phyloP scores from a whole-genome alignment of 2,888 invertebrate genomes.

The Melitaea athalia region DNA sequence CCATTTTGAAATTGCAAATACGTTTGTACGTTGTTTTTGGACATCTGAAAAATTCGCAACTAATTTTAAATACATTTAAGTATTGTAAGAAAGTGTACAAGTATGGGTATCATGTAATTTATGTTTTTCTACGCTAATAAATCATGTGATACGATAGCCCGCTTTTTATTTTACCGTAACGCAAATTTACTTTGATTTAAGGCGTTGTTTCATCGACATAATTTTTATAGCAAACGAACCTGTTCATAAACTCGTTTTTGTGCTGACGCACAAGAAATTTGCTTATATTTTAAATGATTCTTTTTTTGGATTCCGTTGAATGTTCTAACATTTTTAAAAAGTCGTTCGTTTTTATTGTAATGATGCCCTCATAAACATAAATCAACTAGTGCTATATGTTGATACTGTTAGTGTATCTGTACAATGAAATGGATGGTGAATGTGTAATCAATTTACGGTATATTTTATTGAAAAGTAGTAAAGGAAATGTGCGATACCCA shows the following conservation, averaged over 20 bases:
- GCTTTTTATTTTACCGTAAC: slow-evolving; percentile 29
- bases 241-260: slow-evolving; percentile 32
- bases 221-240: slow-evolving; percentile 28
- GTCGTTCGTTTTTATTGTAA: background rate
- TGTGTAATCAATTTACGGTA: background rate
- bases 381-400: background rate
- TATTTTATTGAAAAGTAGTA: too few species aligned
- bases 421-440: background rate
- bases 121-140: background rate
- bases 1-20: slow-evolving; percentile 21
- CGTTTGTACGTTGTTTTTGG: background rate
- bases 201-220: slow-evolving; percentile 23
- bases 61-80: background rate
- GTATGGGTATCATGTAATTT: background rate
- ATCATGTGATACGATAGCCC: slow-evolving; percentile 13
- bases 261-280: slow-evolving; percentile 30
- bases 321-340: background rate
- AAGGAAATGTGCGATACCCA: too few species aligned
- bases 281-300: slow-evolving; percentile 27
- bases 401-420: background rate
- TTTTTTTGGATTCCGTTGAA: background rate
- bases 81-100: background rate
- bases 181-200: slow-evolving; percentile 24
- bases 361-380: background rate
- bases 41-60: background rate